phyloP scores from a whole-genome alignment of 1,140 invertebrate species.

The Listronotus bonariensis region DNA sequence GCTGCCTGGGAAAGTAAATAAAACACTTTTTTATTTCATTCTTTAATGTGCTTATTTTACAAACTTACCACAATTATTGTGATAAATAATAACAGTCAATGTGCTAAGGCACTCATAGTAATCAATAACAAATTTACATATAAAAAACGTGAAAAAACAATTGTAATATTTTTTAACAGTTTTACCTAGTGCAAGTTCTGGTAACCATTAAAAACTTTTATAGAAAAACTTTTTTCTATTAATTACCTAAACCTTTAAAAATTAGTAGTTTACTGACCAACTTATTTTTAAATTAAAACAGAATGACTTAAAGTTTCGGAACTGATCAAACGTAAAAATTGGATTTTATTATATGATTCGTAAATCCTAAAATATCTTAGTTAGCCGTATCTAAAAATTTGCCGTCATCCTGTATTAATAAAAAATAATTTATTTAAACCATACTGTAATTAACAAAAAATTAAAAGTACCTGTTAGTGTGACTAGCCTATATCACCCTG shows the following conservation, averaged over 20 bases:
- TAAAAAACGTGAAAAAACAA: slow-evolving; percentile 36
- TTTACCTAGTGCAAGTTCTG: slow-evolving; percentile 21
- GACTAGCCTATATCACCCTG: slow-evolving; percentile 32
- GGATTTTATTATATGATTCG: no score
- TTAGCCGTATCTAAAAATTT: no score
- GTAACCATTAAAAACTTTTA: slow-evolving; percentile 32
- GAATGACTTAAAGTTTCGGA: no score
- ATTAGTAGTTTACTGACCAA: slow-evolving; percentile 18
- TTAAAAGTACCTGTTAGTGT: slow-evolving; percentile 18
- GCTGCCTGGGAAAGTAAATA: no score
- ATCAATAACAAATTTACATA: slow-evolving; percentile 36
- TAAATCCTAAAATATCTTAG: no score
- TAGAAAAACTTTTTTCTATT: slow-evolving; percentile 21
- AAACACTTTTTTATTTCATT: slow-evolving; percentile 14
- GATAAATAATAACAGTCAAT: slow-evolving; percentile 38
- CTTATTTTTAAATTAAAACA: no score
- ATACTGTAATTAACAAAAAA: background rate
- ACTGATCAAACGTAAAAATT: no score
- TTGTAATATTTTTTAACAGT: slow-evolving; percentile 13
- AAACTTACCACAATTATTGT: slow-evolving; percentile 19
- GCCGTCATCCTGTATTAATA: no score
- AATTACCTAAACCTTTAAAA: background rate
- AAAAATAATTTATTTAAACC: background rate
- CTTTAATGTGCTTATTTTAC: slow-evolving; percentile 27
- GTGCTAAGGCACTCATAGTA: slow-evolving; percentile 39